A percentile compares a stretch with the other conserved stretches of the same genome.
phyloP scores from a whole-genome alignment of 64 coral and sea anemone genomes.

The Anthopleura sola region DNA sequence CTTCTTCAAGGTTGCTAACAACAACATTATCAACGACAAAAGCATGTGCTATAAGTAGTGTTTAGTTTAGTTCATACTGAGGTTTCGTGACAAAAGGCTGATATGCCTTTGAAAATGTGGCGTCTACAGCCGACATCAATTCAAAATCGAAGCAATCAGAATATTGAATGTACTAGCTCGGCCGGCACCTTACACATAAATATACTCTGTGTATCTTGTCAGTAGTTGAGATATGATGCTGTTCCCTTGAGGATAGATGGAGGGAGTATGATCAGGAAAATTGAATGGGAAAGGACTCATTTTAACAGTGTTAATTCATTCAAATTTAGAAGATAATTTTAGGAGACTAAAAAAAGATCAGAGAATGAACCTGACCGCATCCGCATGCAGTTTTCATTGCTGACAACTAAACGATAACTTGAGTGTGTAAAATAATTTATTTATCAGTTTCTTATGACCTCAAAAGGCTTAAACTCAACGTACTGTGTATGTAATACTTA shows the following conservation, averaged over 20 bases:
- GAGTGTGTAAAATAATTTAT: background rate
- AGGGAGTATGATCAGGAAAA: too few relatives aligned
- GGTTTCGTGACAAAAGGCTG: background rate
- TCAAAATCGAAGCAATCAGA: too few relatives aligned
- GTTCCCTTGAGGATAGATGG: too few relatives aligned
- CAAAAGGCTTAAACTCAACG: slow-evolving; percentile 14
- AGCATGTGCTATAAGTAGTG: background rate
- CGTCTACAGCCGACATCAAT: too few relatives aligned
- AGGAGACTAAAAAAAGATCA: background rate
- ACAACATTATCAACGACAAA: background rate
- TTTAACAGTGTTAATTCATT: background rate
- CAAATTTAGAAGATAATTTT: background rate
- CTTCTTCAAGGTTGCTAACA: background rate
- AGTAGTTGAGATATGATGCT: too few relatives aligned
- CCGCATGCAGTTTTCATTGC: too few relatives aligned
- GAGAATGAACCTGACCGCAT: background rate
- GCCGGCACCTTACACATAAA: too few relatives aligned
- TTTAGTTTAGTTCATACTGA: background rate
- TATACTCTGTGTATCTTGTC: background rate
- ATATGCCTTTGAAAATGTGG: background rate
- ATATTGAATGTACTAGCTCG: too few relatives aligned
- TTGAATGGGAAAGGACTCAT: background rate
- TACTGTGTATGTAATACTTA: slow-evolving; percentile 15
- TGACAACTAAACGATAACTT: background rate
- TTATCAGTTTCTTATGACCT: slow-evolving; percentile 13